Percentiles rank a stretch among this genome's conserved stretches.
These are phyloP conservation scores for Pionites leucogaster DNA, from an alignment of 2,113 vertebrate genomes.

Conservation along the genomic window DNA sequence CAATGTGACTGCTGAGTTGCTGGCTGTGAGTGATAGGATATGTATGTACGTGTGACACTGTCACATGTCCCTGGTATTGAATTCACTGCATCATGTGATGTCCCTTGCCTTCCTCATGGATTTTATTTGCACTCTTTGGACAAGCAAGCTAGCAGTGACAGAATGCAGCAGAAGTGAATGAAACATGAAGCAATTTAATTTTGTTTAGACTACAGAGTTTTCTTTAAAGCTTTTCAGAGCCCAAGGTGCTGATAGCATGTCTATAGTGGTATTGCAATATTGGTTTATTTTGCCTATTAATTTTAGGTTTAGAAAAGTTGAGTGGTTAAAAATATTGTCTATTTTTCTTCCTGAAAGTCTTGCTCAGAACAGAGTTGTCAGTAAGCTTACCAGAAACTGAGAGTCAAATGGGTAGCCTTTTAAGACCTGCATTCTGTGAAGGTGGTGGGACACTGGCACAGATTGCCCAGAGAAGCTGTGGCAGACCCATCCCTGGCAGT, in stretches of 20 bases:
- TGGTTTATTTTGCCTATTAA: background rate
- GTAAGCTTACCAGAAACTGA: background rate
- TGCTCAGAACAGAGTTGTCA: background rate
- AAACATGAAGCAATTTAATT: background rate
- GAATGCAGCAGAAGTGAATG: background rate
- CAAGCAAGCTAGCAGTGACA: background rate
- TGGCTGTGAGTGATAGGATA: background rate
- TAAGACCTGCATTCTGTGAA: background rate
- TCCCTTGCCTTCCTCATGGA: background rate
- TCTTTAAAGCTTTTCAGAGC: background rate
- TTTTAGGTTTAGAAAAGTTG: background rate
- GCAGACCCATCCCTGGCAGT: background rate
- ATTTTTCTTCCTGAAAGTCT: background rate
- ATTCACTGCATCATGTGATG: background rate
- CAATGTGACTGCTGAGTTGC: background rate
- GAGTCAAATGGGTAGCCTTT: background rate
- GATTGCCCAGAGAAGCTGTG: background rate
- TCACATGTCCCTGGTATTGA: constrained; percentile 28
- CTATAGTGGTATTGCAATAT: background rate
- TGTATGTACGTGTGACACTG: background rate
- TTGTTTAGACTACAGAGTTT: background rate
- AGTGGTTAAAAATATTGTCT: background rate
- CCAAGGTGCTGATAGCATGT: background rate
- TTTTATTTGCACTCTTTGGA: background rate
- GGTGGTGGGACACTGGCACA: background rate